A percentile compares a stretch with the other conserved stretches of the same genome.
phyloP scores from a whole-genome alignment of 2,888 invertebrate genomes.

The Campoplex capitator region DNA sequence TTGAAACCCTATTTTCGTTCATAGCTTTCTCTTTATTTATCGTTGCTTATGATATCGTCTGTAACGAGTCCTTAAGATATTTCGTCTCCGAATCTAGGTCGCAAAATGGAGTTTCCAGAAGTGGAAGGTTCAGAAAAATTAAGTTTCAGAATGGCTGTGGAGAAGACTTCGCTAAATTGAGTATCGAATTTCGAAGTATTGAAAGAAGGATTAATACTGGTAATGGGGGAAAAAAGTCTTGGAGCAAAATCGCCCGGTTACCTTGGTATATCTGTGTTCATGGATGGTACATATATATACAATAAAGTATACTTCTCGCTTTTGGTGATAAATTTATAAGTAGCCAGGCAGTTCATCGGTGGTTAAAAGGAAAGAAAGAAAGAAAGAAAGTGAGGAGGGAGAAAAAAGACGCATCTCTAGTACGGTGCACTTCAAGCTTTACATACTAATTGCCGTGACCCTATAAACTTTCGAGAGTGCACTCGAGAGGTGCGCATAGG shows the following conservation, averaged over 20 bases:
- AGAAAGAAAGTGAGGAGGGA: constrained; percentile 29
- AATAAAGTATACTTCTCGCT: constrained; percentile 21
- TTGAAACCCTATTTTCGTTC: not conserved
- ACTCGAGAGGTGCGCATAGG: constrained; percentile 55
- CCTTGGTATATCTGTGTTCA: not conserved
- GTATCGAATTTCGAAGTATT: not conserved
- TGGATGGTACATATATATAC: not conserved
- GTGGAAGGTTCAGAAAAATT: no score
- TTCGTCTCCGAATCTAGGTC: no score
- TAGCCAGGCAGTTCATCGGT: constrained; percentile 45
- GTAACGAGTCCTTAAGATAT: not conserved
- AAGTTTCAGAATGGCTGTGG: not conserved
- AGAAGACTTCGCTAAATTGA: not conserved
- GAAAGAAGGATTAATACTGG: not conserved
- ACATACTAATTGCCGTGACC: constrained; percentile 78
- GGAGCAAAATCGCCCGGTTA: not conserved
- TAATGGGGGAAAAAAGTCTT: not conserved
- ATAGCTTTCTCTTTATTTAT: not conserved
- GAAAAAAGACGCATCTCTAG: constrained; percentile 24
- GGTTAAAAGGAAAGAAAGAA: constrained; percentile 45
- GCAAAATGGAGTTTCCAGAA: not conserved
- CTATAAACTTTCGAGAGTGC: constrained; percentile 71
- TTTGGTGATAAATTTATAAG: constrained; percentile 61
- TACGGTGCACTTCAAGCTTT: constrained; percentile 71
- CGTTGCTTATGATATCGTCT: not conserved